Evolutionary conservation across 2,888 invertebrate genomes (phyloP), one percentile per base, ranked within the genome.

Genomic region (Margaritifera margaritifera): DNA sequence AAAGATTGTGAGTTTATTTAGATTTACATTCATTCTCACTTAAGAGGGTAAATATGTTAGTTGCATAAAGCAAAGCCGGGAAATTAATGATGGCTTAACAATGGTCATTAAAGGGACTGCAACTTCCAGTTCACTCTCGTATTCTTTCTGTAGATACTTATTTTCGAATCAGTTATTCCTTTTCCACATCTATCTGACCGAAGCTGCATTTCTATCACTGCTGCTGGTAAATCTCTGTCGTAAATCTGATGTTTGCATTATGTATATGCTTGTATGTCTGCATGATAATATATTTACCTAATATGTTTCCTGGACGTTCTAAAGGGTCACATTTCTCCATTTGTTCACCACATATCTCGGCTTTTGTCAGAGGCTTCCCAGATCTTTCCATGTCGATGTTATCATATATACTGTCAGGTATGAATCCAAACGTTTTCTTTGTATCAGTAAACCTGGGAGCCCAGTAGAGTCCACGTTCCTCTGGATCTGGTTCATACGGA

Each of bases 391-490:
- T 77, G 58, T 80, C 81, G 6, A 82, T 80, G 62, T 82, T 84
- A 24, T 75, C 79, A 57, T 82, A 84, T 8, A 85, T 66, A 62
- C 77, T 75, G 52, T 80, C 82, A 11, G 88, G 86, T 71, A 84
- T 75, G 64, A 84, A 85, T 15, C 77, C 70, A 62, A 86, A 86
- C 3, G 82, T 75, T 64, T 84, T 87, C 18, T 73, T 65, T 1
- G 85, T 85, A 75, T 84, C 83, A 8, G 84, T 82, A 69, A 79
- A 88, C 20, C 87, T 77, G 0, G 87, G 77, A 0, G 88, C 88
- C 89, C 89, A 89, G 71, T 86, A 85, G 27, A 86, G 68, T 4
- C 89, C 89, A 27, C 86, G 75, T 68, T 87, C 87, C 64, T 80
- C 78, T 0, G 86, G 86, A 66, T 86, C 85, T 0, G 85, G 85